Percentiles rank a stretch among this genome's conserved stretches.
Evolutionary conservation across 2,888 invertebrate species (phyloP).

Genomic region (Aphodius granarius): DNA sequence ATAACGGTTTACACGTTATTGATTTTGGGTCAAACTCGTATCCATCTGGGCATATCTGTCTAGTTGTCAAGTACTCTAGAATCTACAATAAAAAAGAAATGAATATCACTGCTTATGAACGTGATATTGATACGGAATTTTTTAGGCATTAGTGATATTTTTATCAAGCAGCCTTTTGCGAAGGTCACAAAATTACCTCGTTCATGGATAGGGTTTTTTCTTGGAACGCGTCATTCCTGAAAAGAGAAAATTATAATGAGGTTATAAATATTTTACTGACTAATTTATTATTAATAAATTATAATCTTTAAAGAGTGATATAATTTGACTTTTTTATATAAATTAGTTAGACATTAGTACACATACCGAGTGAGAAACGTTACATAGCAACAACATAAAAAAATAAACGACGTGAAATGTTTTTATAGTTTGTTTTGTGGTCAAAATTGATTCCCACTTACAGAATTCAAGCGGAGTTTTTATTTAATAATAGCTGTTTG

Average conservation of each 20-base stretch:
- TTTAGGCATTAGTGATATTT: background rate
- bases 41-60: background rate
- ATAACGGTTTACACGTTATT: constrained; percentile 1
- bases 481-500: no score
- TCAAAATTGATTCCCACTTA: no score
- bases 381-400: no score
- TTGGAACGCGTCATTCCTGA: background rate
- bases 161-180: background rate
- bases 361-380: no score
- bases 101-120: background rate
- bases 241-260: background rate
- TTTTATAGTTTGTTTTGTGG: no score
- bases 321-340: no score
- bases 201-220: background rate
- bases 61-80: background rate
- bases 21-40: background rate
- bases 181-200: background rate
- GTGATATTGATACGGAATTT: background rate
- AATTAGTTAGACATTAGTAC: no score
- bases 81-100: background rate
- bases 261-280: no score
- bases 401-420: no score
- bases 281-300: no score
- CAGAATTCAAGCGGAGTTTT: no score
- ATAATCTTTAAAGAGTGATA: no score